Base-by-base conservation (phyloP, 2,797 vertebrate genomes). In the Ctenopoma kingsleyae region DNA sequence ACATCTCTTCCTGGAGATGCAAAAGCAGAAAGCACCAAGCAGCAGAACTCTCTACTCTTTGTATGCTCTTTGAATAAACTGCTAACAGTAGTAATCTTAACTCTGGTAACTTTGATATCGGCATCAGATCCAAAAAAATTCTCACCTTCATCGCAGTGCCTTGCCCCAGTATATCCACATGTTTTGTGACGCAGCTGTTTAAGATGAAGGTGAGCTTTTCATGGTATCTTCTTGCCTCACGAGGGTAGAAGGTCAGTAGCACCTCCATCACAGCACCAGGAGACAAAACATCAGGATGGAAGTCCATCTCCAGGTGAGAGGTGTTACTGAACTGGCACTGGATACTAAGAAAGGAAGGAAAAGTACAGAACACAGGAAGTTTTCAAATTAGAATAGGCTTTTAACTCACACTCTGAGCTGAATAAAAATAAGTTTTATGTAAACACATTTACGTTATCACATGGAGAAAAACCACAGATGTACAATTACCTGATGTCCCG, bases 141-240 rank as follows among this genome's bases (percentile, higher is more conserved):
- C 81, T 88, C 79, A 97, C 97, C 96, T 96, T 97, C 90, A 97
- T 84, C 76, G 96, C 91, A 0, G 89, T 76, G 58, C 97, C 97
- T 58, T 91, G 94, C 10, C 97, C 97, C 74, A 83, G 91, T 56
- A 98, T 86, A 58, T 95, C 95, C 56, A 97, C 81, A 1, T 80
- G 85, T 64, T 94, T 90, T 3, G 83, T 92, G 48, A 90, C 86
- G 36, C 92, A 92, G 17, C 93, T 89, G 5, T 96, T 96, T 64
- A 97, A 93, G 81, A 93, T 88, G 85, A 98, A 98, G 74, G 83
- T 67, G 69, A 98, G 64, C 50, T 86, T 88, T 43, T 96, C 95
- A 0, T 77, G 87, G 74, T 98, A 98, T 32, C n/a, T 85, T 0
- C 74, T 32, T 2, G 78, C 75, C 72, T 96, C 95, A 50, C 83